Conservation (phyloP, 2,888 invertebrate species). For the Polyommatus icarus region DNA sequence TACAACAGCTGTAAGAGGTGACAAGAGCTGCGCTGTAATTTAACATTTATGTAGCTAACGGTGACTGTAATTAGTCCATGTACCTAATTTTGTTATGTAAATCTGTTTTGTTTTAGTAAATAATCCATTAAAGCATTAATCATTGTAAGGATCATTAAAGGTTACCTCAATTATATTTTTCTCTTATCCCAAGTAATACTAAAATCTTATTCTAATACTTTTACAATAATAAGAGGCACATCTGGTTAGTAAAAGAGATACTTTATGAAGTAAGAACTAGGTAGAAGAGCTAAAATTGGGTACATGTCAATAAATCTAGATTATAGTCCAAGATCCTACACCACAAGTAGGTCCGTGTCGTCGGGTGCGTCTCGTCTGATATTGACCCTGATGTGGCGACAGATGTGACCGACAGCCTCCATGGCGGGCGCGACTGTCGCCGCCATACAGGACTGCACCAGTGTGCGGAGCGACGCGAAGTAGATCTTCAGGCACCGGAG, state of each 20-base stretch:
- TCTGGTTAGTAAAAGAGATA: background rate
- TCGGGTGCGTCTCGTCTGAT: conserved; percentile 79
- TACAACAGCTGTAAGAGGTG: no score
- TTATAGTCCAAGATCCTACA: conserved; percentile 46
- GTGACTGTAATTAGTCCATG: no score
- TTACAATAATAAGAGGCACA: background rate
- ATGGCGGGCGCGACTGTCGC: conserved; percentile 83
- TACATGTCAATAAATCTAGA: background rate
- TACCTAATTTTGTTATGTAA: no score
- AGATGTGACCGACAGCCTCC: conserved; percentile 82
- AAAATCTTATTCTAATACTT: no score
- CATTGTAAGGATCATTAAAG: no score
- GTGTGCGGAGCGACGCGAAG: conserved; percentile 81
- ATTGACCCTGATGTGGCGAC: conserved; percentile 81
- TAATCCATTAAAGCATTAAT: no score
- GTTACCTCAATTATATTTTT: no score
- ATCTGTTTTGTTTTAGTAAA: no score
- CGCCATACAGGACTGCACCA: conserved; percentile 79
- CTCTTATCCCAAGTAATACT: no score
- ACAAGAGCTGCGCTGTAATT: no score
- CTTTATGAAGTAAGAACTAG: background rate
- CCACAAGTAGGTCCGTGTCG: conserved; percentile 62
- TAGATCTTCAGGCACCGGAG: conserved; percentile 84
- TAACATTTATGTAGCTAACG: no score
- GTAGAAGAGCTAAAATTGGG: background rate